Conservation (phyloP, 1,140 invertebrate genomes). For the Drosophila auraria region DNA sequence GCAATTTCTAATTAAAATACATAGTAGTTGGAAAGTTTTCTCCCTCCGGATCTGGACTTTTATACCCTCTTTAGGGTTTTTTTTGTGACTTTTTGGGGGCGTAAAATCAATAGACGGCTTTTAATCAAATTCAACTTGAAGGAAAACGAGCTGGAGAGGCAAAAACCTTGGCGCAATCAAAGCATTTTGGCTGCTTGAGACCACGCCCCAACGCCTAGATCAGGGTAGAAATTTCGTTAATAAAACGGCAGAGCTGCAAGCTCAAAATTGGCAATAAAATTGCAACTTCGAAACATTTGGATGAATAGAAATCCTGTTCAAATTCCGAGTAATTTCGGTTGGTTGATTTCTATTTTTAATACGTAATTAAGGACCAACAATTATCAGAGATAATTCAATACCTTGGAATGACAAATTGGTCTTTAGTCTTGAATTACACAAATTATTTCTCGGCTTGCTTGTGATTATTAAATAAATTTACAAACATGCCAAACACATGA, state of each 20-base stretch:
- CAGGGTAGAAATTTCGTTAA: conserved; percentile 64
- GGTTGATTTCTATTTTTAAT: not conserved
- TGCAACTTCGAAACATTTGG: conserved; percentile 12
- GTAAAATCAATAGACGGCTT: conserved; percentile 75
- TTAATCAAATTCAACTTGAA: conserved; percentile 75
- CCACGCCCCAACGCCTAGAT: conserved; percentile 31
- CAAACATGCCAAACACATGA: conserved; percentile 3
- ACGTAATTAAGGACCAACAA: conserved; percentile 15
- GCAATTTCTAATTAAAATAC: conserved; percentile 76
- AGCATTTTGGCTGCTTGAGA: conserved; percentile 35
- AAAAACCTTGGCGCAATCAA: conserved; percentile 67
- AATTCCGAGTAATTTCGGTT: not conserved
- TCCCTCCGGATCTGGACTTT: conserved; percentile 6
- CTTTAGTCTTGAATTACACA: not conserved
- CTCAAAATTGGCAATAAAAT: conserved; percentile 53
- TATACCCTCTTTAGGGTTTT: not conserved
- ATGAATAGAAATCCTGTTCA: conserved; percentile 10
- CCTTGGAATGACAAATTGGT: not conserved
- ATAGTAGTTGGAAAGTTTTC: conserved; percentile 66
- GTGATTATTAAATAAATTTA: conserved; percentile 14
- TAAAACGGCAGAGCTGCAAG: conserved; percentile 47
- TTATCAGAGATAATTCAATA: not conserved
- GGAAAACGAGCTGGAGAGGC: conserved; percentile 41
- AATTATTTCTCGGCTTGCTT: conserved; percentile 5
- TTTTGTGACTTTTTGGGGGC: conserved; percentile 52